These are phyloP conservation scores for Ctenoplectra terminalis DNA, from an alignment of 1,140 invertebrate species.

Conservation along the genomic window DNA sequence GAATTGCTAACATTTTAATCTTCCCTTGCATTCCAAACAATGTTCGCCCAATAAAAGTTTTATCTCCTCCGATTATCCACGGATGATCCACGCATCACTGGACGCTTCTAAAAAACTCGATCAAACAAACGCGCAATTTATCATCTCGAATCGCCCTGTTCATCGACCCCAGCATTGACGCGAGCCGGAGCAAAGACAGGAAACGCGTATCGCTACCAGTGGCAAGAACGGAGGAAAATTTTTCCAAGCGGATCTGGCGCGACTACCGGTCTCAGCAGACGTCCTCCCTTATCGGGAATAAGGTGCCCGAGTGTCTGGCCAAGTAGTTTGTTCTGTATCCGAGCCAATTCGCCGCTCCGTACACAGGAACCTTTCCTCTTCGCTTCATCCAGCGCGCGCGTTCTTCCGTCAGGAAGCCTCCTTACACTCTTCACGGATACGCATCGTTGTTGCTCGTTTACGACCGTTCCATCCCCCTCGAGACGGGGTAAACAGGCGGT, in stretches of 20 bases:
- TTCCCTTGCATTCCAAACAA: too few species aligned
- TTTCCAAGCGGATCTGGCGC: conserved; percentile 48
- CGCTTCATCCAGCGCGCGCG: background rate
- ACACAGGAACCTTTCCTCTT: background rate
- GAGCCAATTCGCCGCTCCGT: conserved; percentile 38
- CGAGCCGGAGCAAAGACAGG: background rate
- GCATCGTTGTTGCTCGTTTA: conserved; percentile 5
- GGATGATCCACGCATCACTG: too few species aligned
- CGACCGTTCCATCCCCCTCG: background rate
- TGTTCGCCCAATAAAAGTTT: too few species aligned
- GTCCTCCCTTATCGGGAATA: conserved; percentile 53
- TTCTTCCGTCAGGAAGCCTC: background rate
- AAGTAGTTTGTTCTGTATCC: conserved; percentile 63
- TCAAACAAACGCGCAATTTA: background rate
- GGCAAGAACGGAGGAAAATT: background rate
- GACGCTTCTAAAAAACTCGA: too few species aligned
- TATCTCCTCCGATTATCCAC: too few species aligned
- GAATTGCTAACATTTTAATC: too few species aligned
- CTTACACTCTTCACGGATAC: background rate
- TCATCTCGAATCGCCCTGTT: background rate
- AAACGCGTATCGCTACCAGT: background rate
- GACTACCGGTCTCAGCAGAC: conserved; percentile 52
- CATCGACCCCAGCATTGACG: background rate
- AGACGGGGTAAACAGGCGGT: conserved; percentile 1
- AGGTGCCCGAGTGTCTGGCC: conserved; percentile 73